Conservation (phyloP, 2,888 invertebrate species). For the Nymphalis polychloros region DNA sequence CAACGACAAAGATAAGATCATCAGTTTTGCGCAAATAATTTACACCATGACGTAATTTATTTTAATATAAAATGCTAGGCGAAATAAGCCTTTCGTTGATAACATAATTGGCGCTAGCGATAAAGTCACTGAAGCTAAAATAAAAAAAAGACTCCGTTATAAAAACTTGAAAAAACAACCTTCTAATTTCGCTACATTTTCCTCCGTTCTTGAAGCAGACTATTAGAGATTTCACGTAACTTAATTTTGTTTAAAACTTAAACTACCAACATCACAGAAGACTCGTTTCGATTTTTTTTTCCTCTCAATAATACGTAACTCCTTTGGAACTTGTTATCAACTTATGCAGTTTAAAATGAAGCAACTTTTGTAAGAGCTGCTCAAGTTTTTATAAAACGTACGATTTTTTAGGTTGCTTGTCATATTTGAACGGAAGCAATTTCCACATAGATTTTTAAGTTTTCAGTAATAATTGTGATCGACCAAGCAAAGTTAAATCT, state of each 20-base stretch:
- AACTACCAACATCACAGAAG: slow-evolving; percentile 7
- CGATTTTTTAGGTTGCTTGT: background rate
- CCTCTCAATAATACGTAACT: slow-evolving; percentile 21
- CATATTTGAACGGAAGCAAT: background rate
- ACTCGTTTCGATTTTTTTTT: slow-evolving; percentile 12
- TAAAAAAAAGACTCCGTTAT: background rate
- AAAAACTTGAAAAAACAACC: background rate
- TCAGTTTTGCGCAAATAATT: too few species aligned
- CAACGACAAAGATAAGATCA: too few species aligned
- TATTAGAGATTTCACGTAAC: slow-evolving; percentile 10
- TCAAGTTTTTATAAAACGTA: slow-evolving; percentile 16
- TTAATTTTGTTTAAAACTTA: slow-evolving; percentile 11
- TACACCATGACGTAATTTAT: too few species aligned
- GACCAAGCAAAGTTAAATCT: too few species aligned
- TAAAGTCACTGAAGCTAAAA: background rate
- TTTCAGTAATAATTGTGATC: too few species aligned
- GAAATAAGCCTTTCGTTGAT: background rate
- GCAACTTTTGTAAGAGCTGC: slow-evolving; percentile 16
- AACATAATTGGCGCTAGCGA: background rate
- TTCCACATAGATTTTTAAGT: too few species aligned
- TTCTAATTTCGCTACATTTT: background rate
- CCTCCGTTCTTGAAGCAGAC: background rate
- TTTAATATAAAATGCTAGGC: background rate
- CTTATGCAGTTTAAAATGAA: slow-evolving; percentile 22
- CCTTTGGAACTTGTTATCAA: slow-evolving; percentile 22